Evolutionary conservation across 2,888 invertebrate species (phyloP), one percentile per base, ranked within the genome.

Genomic region (Lochmaea crataegi): DNA sequence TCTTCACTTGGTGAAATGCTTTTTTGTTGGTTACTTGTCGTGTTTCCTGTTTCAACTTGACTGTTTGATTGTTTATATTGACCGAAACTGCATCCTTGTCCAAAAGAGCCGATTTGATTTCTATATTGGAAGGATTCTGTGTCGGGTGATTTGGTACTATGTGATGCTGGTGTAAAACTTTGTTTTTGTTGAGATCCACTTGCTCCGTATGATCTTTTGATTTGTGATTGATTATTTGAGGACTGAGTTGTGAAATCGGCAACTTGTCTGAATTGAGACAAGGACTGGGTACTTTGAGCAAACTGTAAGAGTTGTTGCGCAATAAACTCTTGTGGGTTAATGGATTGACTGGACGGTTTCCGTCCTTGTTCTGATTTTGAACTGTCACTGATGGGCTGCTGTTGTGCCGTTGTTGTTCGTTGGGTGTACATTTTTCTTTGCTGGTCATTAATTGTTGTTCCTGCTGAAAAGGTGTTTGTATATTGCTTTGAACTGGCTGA

Each of bases 221-320:
- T 2, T 53, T 66, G 66, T 57, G 64, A 26, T 18, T 68, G 18
- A 64, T 42, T 60, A 22, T 53, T 67, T 64, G 66, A 45, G 16
- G 68, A 32, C 16, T 68, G 73, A 26, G 14, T 42, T 53, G 65
- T 53, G 61, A 68, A 69, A 42, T 65, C 69, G 18, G 65, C 65
- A 42, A 56, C 68, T 68, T 75, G 67, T 65, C 72, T 70, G 48
- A 75, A 75, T 22, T 75, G 72, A 14, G 75, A 70, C 60, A 75
- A 67, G 56, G 75, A 69, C 57, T 75, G 75, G 45, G 75, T 69
- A 60, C 75, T 75, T 72, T 75, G 75, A 18, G 75, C 75, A 41
- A 75, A 73, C 61, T 75, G 72, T 68, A 75, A 65, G 9, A 75
- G 61, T 57, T 73, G 72, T 71, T 73, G 72, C 51, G 75, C 75